Evolutionary conservation across 2,888 invertebrate genomes (phyloP), one percentile per base, ranked within the genome.

Genomic region (Seladonia tumulorum): DNA sequence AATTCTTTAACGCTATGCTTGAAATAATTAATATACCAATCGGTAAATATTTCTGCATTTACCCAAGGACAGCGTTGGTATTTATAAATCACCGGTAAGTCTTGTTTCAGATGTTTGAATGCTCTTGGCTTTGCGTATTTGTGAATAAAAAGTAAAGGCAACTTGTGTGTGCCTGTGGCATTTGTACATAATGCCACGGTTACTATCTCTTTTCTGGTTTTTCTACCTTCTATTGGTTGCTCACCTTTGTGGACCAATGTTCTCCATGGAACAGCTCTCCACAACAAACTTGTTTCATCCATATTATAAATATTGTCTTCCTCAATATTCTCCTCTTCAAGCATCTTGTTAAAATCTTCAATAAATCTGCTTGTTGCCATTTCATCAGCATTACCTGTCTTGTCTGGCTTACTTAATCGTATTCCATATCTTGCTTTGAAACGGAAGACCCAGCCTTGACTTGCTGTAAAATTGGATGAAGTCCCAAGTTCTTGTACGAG

Each of bases 91-190:
- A 57, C 57, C 0, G 57, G 57, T n/a, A 57, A 57, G 22, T n/a
- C 2, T 57, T 57, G n/a, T n/a, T n/a, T 57, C 4, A 22, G 1
- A 57, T 57, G 57, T 57, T 57, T 57, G 10, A 57, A 57, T 1
- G 57, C 57, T 57, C 57, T 57, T 0, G 57, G 57, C 10, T 57
- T 57, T 4, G 57, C 57, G 3, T 57, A 57, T 57, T 57, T 57
- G 22, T 57, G 57, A 57, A 57, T 57, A 57, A 57, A 57, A 57
- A 57, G 57, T 57, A 57, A 57, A n/a, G 57, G 57, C 57, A 57
- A 57, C 57, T 57, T n/a, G 2, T 57, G 57, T 12, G 57, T 57
- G 12, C 57, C 57, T n/a, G 57, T 57, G n/a, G 57, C 57, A 57
- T 57, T 57, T 12, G 57, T n/a, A 57, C 57, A 57, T 57, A 57